phyloP scores from a whole-genome alignment of 2,888 invertebrate species.

The Orthosia gracilis region DNA sequence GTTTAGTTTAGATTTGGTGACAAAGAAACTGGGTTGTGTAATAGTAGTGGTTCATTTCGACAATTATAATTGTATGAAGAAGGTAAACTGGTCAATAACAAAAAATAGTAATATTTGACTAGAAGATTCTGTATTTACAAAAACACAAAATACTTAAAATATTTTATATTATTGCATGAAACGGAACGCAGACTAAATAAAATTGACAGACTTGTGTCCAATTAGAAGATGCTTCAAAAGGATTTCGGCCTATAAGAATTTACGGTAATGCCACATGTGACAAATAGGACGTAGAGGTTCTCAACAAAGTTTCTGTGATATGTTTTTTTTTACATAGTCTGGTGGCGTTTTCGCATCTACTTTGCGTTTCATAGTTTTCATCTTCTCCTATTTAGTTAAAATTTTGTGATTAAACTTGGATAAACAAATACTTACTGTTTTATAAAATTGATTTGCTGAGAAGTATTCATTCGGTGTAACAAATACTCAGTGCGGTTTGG shows the following conservation, averaged over 20 bases:
- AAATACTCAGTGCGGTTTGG: slow-evolving; percentile 23
- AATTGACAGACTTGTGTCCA: slow-evolving; percentile 23
- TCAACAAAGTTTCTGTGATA: slow-evolving; percentile 30
- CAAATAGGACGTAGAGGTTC: slow-evolving; percentile 47
- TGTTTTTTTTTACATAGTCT: slow-evolving; percentile 34
- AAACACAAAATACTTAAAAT: no score
- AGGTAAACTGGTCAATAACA: not conserved
- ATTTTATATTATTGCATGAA: slow-evolving; percentile 16
- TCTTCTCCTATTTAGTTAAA: slow-evolving; percentile 37
- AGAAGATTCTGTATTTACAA: not conserved
- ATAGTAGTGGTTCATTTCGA: not conserved
- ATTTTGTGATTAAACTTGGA: slow-evolving; percentile 24
- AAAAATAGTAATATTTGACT: not conserved
- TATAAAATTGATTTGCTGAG: slow-evolving; percentile 26
- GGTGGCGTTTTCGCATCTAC: slow-evolving; percentile 52
- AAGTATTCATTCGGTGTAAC: slow-evolving; percentile 19
- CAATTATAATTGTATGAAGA: not conserved
- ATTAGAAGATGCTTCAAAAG: not conserved
- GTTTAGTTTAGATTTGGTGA: slow-evolving; percentile 1
- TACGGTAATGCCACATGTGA: not conserved
- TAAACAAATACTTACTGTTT: slow-evolving; percentile 8
- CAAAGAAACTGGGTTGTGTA: not conserved
- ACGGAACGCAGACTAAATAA: slow-evolving; percentile 24
- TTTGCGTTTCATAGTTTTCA: slow-evolving; percentile 47
- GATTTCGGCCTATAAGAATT: slow-evolving; percentile 33